A percentile compares a stretch with the other conserved stretches of the same genome.
phyloP scores from a whole-genome alignment of 2,888 invertebrate genomes.

The Sipha maydis region DNA sequence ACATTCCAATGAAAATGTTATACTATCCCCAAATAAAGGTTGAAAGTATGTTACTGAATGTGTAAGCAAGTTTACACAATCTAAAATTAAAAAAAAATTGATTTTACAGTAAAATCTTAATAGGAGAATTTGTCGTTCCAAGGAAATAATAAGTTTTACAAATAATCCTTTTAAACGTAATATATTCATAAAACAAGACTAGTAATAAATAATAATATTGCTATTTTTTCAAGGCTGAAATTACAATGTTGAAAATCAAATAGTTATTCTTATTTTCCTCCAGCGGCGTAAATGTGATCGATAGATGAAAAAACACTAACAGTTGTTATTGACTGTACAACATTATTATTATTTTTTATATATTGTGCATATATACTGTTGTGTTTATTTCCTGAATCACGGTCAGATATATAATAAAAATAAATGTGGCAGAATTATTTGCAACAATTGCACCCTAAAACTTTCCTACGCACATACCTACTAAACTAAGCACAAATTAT shows the following conservation, averaged over 20 bases:
- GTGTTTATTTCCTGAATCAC: neutral
- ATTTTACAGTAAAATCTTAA: no score
- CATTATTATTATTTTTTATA: neutral
- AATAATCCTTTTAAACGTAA: no score
- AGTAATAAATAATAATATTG: no score
- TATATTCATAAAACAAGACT: no score
- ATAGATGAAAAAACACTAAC: neutral
- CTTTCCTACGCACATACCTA: slow-evolving; percentile 1
- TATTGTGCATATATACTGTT: neutral
- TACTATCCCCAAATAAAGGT: no score
- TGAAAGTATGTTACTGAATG: no score
- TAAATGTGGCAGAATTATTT: neutral
- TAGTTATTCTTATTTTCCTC: neutral
- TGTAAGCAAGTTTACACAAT: no score
- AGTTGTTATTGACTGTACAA: neutral
- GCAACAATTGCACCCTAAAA: neutral
- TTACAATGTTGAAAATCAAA: neutral
- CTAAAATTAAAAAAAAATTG: no score
- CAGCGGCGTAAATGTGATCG: neutral
- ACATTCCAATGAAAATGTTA: no score
- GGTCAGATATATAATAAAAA: neutral
- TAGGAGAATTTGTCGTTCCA: no score
- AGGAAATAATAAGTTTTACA: no score
- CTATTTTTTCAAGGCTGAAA: no score
- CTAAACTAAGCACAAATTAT: neutral